Evolutionary conservation across 2,888 invertebrate species (phyloP).

Genomic region (Xylota sylvarum): DNA sequence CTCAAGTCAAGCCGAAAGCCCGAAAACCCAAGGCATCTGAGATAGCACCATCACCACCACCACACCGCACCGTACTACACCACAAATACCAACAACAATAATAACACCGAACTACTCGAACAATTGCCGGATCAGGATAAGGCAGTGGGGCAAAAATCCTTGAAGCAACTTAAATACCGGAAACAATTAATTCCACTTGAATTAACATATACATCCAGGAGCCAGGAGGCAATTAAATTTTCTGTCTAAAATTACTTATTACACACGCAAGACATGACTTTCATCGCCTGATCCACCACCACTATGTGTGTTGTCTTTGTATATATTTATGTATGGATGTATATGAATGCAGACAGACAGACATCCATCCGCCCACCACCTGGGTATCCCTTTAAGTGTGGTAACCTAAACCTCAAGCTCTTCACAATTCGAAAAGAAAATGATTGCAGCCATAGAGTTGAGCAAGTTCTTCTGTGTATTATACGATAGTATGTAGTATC

Average conservation of each 20-base stretch:
- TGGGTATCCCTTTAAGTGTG: conserved; percentile 44
- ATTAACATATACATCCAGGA: conserved; percentile 82
- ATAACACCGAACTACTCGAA: conserved; percentile 72
- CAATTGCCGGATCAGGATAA: conserved; percentile 73
- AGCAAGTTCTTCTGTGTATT: conserved; percentile 59
- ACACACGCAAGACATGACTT: conserved; percentile 80
- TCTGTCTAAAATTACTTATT: conserved; percentile 79
- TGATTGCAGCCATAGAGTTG: conserved; percentile 51
- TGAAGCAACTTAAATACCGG: conserved; percentile 84
- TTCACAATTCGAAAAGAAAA: conserved; percentile 68
- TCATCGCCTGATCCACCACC: conserved; percentile 70
- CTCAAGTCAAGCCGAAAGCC: conserved; percentile 69
- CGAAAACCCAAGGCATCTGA: conserved; percentile 68
- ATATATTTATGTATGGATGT: too few species aligned
- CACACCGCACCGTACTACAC: conserved; percentile 5
- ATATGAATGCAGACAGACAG: conserved; percentile 25
- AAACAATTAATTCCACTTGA: conserved; percentile 84
- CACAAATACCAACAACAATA: conserved; percentile 72
- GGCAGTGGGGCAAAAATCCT: conserved; percentile 74
- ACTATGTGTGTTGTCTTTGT: conserved; percentile 8
- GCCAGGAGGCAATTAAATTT: conserved; percentile 79
- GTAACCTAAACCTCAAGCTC: conserved; percentile 63
- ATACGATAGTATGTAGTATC: conserved; percentile 29
- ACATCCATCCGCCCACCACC: conserved; percentile 18
- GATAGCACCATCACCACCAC: conserved; percentile 21